Conservation (phyloP, 2,113 vertebrate species). For the Narcine bancroftii region DNA sequence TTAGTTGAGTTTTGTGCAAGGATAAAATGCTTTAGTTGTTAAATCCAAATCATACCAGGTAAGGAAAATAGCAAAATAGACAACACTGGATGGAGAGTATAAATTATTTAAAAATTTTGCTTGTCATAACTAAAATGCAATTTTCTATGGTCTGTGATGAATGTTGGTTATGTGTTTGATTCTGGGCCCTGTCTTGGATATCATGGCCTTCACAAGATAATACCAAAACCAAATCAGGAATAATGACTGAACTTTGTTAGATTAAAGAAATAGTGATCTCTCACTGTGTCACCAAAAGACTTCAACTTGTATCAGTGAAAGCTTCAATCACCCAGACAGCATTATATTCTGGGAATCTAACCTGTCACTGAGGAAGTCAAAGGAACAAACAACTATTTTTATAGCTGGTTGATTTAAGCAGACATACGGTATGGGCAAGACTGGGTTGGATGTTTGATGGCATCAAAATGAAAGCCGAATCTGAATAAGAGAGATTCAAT, state of each 20-base stretch:
- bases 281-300: neutral
- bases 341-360: neutral
- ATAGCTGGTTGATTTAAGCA: neutral
- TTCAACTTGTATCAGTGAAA: neutral
- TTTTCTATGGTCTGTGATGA: neutral
- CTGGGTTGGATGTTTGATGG: neutral
- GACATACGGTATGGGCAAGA: neutral
- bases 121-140: neutral
- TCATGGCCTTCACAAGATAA: neutral
- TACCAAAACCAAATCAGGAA: neutral
- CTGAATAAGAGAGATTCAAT: neutral
- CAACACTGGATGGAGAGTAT: neutral
- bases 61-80: neutral
- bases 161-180: neutral
- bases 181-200: neutral
- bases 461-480: neutral
- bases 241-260: neutral
- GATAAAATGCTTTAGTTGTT: neutral
- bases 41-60: neutral
- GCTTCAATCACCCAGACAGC: neutral
- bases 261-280: neutral
- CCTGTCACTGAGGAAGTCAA: neutral
- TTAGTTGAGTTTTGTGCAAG: neutral
- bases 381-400: neutral
- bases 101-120: neutral